A percentile compares a stretch with the other conserved stretches of the same genome.
Evolutionary conservation across 2,888 invertebrate species (phyloP).

Genomic region (Acronicta alni): DNA sequence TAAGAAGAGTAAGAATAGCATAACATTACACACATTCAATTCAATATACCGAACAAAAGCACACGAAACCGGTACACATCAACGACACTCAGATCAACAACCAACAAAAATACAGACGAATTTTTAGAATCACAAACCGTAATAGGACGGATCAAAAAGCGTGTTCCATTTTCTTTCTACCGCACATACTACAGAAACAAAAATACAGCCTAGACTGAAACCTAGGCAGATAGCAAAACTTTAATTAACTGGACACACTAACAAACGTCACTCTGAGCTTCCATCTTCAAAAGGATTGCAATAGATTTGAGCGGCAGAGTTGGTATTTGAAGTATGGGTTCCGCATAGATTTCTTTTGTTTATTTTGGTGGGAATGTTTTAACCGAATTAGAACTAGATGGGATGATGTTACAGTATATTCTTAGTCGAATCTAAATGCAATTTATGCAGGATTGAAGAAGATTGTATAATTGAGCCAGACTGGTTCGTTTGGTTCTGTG

Average conservation of each 20-base stretch:
- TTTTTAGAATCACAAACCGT: neutral
- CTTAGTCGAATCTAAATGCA: too few species aligned
- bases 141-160: constrained; percentile 5
- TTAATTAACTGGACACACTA: constrained; percentile 49
- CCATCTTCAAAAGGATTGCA: constrained; percentile 43
- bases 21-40: too few species aligned
- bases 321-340: constrained; percentile 17
- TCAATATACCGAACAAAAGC: too few species aligned
- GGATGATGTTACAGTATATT: too few species aligned
- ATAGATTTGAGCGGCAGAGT: constrained; percentile 13
- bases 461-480: too few species aligned
- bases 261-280: constrained; percentile 38
- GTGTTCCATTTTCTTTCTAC: constrained; percentile 9
- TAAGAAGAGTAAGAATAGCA: too few species aligned
- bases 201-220: constrained; percentile 19
- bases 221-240: constrained; percentile 27
- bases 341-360: constrained; percentile 4
- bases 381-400: too few species aligned
- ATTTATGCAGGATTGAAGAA: too few species aligned
- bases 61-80: too few species aligned
- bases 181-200: constrained; percentile 11
- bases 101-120: neutral
- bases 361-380: neutral
- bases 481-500: too few species aligned
- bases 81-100: neutral